These are phyloP conservation scores for Zoroaster sp. DNA, from an alignment of 53 echinoderm and acorn worm species.

Conservation along the genomic window DNA sequence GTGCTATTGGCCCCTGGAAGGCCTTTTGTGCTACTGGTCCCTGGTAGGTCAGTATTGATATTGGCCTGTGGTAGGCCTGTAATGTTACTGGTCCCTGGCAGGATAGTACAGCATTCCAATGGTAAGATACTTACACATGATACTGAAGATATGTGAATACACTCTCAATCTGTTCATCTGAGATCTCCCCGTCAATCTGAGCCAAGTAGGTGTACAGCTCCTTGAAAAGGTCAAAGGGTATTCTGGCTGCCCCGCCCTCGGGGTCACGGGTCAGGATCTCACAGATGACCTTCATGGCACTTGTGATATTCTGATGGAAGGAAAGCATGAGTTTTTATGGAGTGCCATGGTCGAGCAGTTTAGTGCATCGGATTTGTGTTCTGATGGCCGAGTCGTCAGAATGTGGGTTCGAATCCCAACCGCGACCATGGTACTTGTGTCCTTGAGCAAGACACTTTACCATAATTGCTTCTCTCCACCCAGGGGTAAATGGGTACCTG, in stretches of 20 bases:
- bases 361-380: background rate
- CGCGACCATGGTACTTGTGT: too few relatives aligned
- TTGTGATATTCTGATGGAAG: conserved; percentile 79
- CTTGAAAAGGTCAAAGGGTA: conserved; percentile 83
- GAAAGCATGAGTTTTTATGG: background rate
- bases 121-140: conserved; percentile 81
- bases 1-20: background rate
- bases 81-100: background rate
- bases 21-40: background rate
- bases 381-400: too few relatives aligned
- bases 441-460: too few relatives aligned
- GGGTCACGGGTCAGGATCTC: conserved; percentile 93
- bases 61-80: background rate
- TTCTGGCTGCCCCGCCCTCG: conserved; percentile 83
- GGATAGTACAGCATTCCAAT: background rate
- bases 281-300: conserved; percentile 95
- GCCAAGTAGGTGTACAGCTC: conserved; percentile 96
- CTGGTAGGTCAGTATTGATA: background rate
- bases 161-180: conserved; percentile 86
- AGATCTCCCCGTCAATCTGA: conserved; percentile 95
- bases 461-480: too few relatives aligned
- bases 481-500: too few relatives aligned
- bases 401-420: too few relatives aligned
- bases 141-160: conserved; percentile 92
- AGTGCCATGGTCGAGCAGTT: too few relatives aligned